phyloP scores from a whole-genome alignment of 2,113 vertebrate species.

The Peromyscus polionotus region DNA sequence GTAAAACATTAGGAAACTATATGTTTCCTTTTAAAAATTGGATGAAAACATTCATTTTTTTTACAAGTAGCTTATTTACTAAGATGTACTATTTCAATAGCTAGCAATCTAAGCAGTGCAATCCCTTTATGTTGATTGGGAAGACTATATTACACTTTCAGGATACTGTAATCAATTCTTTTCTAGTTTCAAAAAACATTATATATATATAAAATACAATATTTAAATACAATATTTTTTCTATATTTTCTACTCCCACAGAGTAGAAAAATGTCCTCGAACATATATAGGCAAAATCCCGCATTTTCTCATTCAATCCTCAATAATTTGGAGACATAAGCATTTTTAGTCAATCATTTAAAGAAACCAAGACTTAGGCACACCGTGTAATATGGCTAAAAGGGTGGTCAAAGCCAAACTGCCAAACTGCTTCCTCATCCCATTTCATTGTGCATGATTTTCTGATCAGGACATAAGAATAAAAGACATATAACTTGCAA shows the following conservation, averaged over 20 bases:
- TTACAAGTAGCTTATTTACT: neutral
- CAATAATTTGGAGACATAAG: neutral
- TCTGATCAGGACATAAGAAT: neutral
- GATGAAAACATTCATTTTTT: neutral
- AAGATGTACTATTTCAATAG: neutral
- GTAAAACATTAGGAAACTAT: neutral
- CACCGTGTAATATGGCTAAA: neutral
- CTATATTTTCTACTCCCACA: neutral
- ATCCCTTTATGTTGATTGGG: neutral
- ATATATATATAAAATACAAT: neutral
- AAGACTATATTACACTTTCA: conserved; percentile 11
- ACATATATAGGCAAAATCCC: neutral
- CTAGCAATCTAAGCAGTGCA: neutral
- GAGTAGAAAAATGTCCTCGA: neutral
- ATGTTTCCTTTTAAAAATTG: conserved; percentile 46
- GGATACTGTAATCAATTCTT: neutral
- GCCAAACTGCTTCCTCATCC: neutral
- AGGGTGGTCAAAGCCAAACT: too few relatives aligned
- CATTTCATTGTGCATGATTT: neutral
- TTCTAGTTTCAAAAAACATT: neutral
- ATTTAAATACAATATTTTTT: neutral
- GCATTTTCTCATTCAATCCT: neutral
- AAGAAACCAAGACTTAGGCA: neutral
- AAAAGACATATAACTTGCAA: neutral
- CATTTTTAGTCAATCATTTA: neutral